Conservation (phyloP, 1,140 invertebrate species). For the Hydropsyche tenuis region DNA sequence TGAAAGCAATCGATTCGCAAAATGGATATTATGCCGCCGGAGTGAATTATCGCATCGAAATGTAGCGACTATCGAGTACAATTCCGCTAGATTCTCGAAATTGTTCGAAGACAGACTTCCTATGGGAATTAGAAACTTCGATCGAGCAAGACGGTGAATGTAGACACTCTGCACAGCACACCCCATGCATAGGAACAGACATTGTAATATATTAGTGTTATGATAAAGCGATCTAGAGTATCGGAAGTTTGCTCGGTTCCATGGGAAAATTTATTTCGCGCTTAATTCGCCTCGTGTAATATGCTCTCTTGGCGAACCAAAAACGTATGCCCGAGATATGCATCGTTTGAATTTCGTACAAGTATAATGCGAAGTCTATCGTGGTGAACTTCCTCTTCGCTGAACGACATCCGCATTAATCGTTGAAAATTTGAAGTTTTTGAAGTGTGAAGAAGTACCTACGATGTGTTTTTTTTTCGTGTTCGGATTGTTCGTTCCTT, state of each 20-base stretch:
- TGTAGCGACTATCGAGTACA: slow-evolving; percentile 23
- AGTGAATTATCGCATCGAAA: slow-evolving; percentile 4
- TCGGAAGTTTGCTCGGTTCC: slow-evolving; percentile 34
- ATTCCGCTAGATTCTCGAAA: slow-evolving; percentile 13
- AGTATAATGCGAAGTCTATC: too few relatives aligned
- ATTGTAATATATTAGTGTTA: too few relatives aligned
- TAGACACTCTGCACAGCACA: too few relatives aligned
- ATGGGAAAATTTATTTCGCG: slow-evolving; percentile 40
- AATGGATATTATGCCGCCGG: neutral
- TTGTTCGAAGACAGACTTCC: slow-evolving; percentile 41
- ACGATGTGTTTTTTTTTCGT: neutral
- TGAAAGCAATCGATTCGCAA: neutral
- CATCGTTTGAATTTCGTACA: too few relatives aligned
- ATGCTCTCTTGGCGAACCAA: too few relatives aligned
- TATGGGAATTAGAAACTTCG: slow-evolving; percentile 34
- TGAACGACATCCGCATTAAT: neutral
- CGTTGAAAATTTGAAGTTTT: neutral
- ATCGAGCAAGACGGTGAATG: too few relatives aligned
- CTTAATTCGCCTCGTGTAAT: slow-evolving; percentile 16
- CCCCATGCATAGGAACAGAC: too few relatives aligned
- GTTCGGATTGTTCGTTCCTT: neutral
- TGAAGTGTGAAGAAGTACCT: neutral
- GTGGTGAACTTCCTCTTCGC: too few relatives aligned
- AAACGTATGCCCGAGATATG: too few relatives aligned
- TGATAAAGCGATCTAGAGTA: neutral